These are phyloP conservation scores for Pseudolycoriella hygida DNA, from an alignment of 2,888 invertebrate species.

Conservation along the genomic window DNA sequence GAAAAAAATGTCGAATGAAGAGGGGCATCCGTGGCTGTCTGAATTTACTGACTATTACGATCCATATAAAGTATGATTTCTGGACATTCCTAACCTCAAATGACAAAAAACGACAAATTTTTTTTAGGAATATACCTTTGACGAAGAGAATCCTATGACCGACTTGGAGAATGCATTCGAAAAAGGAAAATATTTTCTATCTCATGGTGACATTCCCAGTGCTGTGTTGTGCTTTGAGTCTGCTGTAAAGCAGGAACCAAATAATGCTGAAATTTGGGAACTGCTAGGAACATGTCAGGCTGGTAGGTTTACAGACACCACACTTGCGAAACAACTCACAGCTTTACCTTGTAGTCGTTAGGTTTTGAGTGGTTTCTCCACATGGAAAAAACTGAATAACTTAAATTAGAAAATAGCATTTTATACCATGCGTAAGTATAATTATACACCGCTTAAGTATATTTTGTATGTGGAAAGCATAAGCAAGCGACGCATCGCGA, in stretches of 20 bases:
- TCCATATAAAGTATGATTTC: slow-evolving; percentile 34
- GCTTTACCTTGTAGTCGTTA: too few species aligned
- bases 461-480: too few species aligned
- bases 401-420: too few species aligned
- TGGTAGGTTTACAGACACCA: too few species aligned
- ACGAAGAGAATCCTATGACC: slow-evolving; percentile 71
- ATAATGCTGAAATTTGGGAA: slow-evolving; percentile 71
- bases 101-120: slow-evolving; percentile 28
- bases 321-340: too few species aligned
- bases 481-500: too few species aligned
- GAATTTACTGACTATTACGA: slow-evolving; percentile 44
- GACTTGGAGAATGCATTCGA: slow-evolving; percentile 61
- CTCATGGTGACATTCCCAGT: slow-evolving; percentile 80
- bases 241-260: slow-evolving; percentile 67
- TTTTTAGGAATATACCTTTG: slow-evolving; percentile 55
- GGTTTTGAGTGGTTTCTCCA: too few species aligned
- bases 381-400: too few species aligned
- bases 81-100: neutral
- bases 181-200: slow-evolving; percentile 67
- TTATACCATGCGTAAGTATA: too few species aligned
- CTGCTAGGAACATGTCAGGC: slow-evolving; percentile 83
- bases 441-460: too few species aligned
- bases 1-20: slow-evolving; percentile 47
- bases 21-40: slow-evolving; percentile 49
- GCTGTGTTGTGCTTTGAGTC: slow-evolving; percentile 95